Percentiles rank a stretch among this genome's conserved stretches.
Evolutionary conservation across 2,797 vertebrate genomes (phyloP).

Genomic region (Varecia variegata): DNA sequence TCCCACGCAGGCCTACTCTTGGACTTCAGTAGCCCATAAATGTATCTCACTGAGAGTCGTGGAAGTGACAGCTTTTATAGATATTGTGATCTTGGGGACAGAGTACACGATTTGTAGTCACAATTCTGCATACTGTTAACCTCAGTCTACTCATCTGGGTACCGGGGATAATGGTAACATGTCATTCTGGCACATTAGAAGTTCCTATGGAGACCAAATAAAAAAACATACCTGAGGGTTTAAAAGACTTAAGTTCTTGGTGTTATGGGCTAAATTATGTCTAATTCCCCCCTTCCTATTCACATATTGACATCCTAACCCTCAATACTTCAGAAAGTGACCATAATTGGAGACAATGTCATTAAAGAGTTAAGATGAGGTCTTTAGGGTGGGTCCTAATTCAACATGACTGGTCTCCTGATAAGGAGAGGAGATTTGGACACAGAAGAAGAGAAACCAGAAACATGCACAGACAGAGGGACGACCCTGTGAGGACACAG

Average conservation of each 20-base stretch:
- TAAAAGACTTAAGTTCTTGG: neutral
- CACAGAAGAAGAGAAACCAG: neutral
- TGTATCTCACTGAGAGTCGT: neutral
- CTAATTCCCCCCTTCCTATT: neutral
- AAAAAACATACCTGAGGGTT: neutral
- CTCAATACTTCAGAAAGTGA: neutral
- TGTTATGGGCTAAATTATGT: neutral
- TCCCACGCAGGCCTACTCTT: neutral
- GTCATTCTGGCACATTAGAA: neutral
- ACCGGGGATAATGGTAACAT: neutral
- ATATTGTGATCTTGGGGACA: neutral
- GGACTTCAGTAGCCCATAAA: neutral
- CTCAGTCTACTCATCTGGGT: neutral
- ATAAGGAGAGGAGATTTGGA: neutral
- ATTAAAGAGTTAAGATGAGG: slow-evolving; percentile 3
- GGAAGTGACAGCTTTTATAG: neutral
- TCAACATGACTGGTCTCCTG: neutral
- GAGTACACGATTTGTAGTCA: neutral
- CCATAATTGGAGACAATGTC: neutral
- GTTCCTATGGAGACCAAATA: neutral
- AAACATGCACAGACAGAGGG: neutral
- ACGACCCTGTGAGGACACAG: neutral
- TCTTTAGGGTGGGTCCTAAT: neutral
- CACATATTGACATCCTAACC: neutral
- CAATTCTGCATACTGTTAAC: neutral